These are phyloP conservation scores for Cheilosia scutellata DNA, from an alignment of 2,888 invertebrate genomes.

Conservation along the genomic window DNA sequence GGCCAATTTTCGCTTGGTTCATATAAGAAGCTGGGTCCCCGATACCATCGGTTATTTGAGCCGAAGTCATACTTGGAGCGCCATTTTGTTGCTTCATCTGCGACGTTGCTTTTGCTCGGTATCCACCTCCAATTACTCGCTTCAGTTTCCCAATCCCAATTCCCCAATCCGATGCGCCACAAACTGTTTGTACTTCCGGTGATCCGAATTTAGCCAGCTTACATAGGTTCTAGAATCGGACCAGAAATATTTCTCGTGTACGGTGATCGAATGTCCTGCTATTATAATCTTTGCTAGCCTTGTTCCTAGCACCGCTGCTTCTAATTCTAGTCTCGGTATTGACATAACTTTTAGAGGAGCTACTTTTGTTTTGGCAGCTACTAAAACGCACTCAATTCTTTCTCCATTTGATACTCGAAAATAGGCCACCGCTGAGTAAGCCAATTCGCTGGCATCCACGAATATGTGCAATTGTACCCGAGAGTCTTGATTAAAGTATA, in stretches of 20 bases:
- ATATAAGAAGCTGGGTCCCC: conserved; percentile 1
- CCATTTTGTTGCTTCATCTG: conserved; percentile 42
- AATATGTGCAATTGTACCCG: conserved; percentile 20
- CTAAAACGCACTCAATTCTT: neutral
- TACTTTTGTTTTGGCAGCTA: neutral
- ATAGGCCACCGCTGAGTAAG: conserved; percentile 17
- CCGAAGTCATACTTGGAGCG: neutral
- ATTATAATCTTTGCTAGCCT: conserved; percentile 9
- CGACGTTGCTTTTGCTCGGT: conserved; percentile 17
- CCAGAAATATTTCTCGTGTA: conserved; percentile 8
- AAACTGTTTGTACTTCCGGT: conserved; percentile 42
- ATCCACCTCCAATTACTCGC: conserved; percentile 21
- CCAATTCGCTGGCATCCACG: conserved; percentile 14
- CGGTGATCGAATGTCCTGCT: conserved; percentile 4
- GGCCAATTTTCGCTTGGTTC: neutral
- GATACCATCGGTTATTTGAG: conserved; percentile 17
- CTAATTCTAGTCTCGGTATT: conserved; percentile 7
- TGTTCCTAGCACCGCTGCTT: neutral
- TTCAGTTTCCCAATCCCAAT: conserved; percentile 25
- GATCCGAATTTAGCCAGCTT: conserved; percentile 39
- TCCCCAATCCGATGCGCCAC: conserved; percentile 22
- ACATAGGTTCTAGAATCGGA: conserved; percentile 34
- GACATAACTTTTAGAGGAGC: neutral
- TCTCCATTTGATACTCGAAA: neutral
- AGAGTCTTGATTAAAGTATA: neutral